Base-by-base conservation (phyloP, 2,888 invertebrate genomes). In the Apodemia zela region DNA sequence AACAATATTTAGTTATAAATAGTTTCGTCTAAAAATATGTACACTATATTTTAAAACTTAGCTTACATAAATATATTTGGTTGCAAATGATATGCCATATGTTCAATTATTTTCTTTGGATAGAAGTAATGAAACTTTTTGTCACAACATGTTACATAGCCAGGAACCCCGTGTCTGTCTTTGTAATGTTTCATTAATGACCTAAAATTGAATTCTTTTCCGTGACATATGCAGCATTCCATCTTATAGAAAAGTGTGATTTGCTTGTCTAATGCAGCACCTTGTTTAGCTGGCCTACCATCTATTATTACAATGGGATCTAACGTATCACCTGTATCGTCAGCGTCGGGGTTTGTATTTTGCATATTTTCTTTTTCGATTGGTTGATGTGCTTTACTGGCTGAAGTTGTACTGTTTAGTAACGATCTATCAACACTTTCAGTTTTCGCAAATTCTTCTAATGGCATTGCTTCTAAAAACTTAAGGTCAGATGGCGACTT, bases 81-180 rank as follows among this genome's bases (percentile, higher is more conserved):
- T 71, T 91, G 91, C 35, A 91, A 78, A 67, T 91, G 91, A 68
- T 75, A 90, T 4, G 91, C 91, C 91, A 91, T 91, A 67, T 91
- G 91, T 70, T 91, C 91, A 59, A 91, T 89, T 61, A 91, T 89
- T 73, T 85, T 91, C 72, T 88, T 91, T 0, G 91, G 90, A 70
- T 88, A 89, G 69, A 91, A 91, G 67, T 89, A 91, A 68, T 91
- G 91, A 71, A 89, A 89, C 68, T 91, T 90, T 73, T 89, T 91
- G 1, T 89, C 84, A 66, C 91, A 91, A 68, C 91, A 91, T 5
- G 88, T 81, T 2, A 91, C 87, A 66, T 91, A 91, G 58, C 91
- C 91, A 0, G 91, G 91, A 8, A 91, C 91, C 0, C 91, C 91
- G 65, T 91, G 91, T 63, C 89, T 78, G 2, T 91, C 90, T 71